phyloP scores from a whole-genome alignment of 2,113 vertebrate genomes.

The Rattus norvegicus region DNA sequence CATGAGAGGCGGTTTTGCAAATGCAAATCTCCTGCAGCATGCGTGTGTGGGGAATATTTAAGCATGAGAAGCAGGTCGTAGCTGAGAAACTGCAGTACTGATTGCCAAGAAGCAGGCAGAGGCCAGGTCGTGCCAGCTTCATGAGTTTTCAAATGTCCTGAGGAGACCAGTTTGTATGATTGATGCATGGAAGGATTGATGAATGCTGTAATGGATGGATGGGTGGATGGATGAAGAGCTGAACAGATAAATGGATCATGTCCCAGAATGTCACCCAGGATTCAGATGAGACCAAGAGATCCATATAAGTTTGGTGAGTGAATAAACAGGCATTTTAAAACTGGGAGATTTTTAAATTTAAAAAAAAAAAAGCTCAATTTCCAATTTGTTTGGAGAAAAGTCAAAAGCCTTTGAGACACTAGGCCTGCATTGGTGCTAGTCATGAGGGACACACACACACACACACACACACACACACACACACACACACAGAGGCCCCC shows the following conservation, averaged over 20 bases:
- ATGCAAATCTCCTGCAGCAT: not conserved
- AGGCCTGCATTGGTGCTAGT: not conserved
- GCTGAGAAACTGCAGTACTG: not conserved
- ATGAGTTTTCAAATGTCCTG: not conserved
- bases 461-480: not conserved
- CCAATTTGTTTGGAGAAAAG: not conserved
- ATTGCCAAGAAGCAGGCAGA: not conserved
- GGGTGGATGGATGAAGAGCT: not conserved
- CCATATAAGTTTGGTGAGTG: not conserved
- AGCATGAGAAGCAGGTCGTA: not conserved
- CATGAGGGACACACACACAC: too few relatives aligned
- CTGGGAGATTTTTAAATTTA: not conserved
- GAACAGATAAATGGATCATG: not conserved
- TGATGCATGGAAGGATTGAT: not conserved
- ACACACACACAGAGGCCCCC: too few relatives aligned
- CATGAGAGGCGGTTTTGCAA: not conserved
- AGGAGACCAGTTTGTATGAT: not conserved
- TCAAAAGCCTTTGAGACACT: not conserved
- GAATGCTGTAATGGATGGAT: not conserved
- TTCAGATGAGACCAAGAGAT: not conserved
- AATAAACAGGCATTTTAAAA: not conserved
- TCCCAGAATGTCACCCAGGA: not conserved
- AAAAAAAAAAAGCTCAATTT: not conserved
- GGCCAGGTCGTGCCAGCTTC: fast-evolving
- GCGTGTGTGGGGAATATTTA: too few relatives aligned